These are phyloP conservation scores for Morpho achilles DNA, from an alignment of 2,888 invertebrate species.

Conservation along the genomic window DNA sequence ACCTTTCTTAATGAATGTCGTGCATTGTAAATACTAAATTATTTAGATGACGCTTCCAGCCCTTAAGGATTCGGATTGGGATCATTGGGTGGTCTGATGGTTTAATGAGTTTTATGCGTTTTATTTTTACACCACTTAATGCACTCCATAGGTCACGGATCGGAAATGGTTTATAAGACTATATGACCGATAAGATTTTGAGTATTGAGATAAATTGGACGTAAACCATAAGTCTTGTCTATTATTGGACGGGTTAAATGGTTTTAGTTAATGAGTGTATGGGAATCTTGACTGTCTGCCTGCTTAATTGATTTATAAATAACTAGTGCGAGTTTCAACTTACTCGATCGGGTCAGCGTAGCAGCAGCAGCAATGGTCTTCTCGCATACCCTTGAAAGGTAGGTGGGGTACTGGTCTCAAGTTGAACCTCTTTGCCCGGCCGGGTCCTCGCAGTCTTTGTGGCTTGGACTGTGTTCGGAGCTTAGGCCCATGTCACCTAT, in stretches of 20 bases:
- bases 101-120: constrained; percentile 35
- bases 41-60: constrained; percentile 31
- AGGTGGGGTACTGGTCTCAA: no score
- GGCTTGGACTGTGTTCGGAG: no score
- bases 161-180: constrained; percentile 27
- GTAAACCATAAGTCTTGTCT: constrained; percentile 6
- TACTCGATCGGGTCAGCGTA: no score
- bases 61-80: constrained; percentile 37
- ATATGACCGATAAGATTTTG: constrained; percentile 15
- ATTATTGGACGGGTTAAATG: neutral
- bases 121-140: constrained; percentile 36
- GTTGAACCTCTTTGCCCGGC: no score
- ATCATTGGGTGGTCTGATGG: constrained; percentile 41
- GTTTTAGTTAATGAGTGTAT: no score
- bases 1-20: constrained; percentile 17
- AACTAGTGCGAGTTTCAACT: no score
- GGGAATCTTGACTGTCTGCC: no score
- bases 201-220: constrained; percentile 8
- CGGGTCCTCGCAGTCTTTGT: no score
- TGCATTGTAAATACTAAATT: constrained; percentile 25
- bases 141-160: constrained; percentile 32
- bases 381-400: no score
- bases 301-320: no score
- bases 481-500: no score
- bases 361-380: no score